Percentiles rank a stretch among this genome's conserved stretches.
phyloP scores from a whole-genome alignment of 2,797 vertebrate species.

The Podarcis siculus region DNA sequence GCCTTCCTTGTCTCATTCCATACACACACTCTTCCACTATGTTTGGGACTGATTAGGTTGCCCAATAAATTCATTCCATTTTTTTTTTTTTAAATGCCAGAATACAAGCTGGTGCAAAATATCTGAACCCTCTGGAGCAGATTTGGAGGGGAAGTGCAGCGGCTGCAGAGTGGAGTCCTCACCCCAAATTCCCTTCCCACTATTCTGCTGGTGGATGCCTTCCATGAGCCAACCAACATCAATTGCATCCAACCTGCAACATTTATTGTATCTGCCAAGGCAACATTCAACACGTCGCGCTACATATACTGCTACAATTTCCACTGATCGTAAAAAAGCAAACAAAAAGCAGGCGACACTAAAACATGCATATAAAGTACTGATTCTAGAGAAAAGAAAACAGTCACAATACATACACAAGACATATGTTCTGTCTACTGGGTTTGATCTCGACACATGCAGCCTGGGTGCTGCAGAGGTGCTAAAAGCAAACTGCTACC shows the following conservation, averaged over 20 bases:
- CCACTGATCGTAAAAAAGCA: neutral
- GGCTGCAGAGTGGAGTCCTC: too few relatives aligned
- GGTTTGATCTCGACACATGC: constrained; percentile 5
- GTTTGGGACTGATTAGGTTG: neutral
- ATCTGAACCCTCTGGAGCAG: too few relatives aligned
- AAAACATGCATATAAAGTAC: constrained; percentile 50
- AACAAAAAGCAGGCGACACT: constrained; percentile 9
- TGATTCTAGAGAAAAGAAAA: constrained; percentile 28
- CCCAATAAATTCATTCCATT: neutral
- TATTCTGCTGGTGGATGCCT: neutral
- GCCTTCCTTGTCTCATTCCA: neutral
- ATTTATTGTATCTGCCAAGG: neutral
- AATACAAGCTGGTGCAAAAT: too few relatives aligned
- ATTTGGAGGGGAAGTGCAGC: too few relatives aligned
- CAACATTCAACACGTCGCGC: neutral
- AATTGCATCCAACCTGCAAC: neutral
- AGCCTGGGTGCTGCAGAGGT: constrained; percentile 44
- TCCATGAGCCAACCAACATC: neutral
- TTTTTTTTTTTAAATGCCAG: neutral
- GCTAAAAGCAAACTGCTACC: constrained; percentile 57
- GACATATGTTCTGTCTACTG: constrained; percentile 37
- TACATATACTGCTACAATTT: neutral
- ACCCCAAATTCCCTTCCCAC: too few relatives aligned
- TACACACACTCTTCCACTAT: neutral
- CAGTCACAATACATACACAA: constrained; percentile 15